Percentiles rank a stretch among this genome's conserved stretches.
Conservation (phyloP, 2,113 vertebrate genomes). For the Microtus ochrogaster region DNA sequence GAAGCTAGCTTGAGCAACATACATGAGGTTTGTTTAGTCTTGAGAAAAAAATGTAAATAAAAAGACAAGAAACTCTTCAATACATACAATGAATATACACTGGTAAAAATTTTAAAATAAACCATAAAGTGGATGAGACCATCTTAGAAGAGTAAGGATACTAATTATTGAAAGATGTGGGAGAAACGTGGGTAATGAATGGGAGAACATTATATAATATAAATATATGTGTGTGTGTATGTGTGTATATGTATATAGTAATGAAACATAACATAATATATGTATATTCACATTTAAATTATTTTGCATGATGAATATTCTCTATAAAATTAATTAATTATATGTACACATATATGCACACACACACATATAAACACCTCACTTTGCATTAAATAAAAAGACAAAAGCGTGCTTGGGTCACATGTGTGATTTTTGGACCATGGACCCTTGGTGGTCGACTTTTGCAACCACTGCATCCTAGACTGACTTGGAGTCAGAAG, state of each 20-base stretch:
- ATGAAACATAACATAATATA: neutral
- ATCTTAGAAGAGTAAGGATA: neutral
- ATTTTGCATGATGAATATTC: neutral
- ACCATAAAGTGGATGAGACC: neutral
- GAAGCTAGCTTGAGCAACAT: neutral
- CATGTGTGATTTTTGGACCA: neutral
- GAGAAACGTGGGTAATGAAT: neutral
- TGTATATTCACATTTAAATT: neutral
- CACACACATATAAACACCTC: neutral
- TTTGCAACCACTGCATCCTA: conserved; percentile 17
- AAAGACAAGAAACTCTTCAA: neutral
- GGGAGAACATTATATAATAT: neutral
- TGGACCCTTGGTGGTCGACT: neutral
- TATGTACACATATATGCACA: no score
- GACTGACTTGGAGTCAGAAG: neutral
- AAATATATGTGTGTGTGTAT: neutral
- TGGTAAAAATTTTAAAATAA: neutral
- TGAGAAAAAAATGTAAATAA: neutral
- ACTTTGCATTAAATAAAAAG: neutral
- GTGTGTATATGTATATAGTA: no score
- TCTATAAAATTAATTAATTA: neutral
- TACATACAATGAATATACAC: neutral
- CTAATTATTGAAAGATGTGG: no score
- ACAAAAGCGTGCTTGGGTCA: neutral
- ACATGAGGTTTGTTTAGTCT: neutral